phyloP scores from a whole-genome alignment of 2,888 invertebrate species.

The Drosophila anceps region DNA sequence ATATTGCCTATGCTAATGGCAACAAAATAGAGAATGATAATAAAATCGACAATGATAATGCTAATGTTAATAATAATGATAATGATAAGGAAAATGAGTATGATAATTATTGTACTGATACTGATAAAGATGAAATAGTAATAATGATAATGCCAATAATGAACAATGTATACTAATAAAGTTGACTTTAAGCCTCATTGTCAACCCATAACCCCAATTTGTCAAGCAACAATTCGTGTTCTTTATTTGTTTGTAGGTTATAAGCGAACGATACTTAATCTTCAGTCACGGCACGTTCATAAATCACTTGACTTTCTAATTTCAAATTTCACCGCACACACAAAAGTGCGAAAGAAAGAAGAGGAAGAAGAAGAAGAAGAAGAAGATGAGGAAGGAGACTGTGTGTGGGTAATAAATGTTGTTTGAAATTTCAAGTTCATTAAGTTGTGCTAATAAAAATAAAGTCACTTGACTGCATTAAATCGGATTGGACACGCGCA shows the following conservation, averaged over 20 bases:
- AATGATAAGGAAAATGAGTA: neutral
- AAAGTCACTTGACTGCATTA: slow-evolving; percentile 81
- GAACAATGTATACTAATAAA: too few species aligned
- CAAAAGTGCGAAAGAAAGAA: slow-evolving; percentile 22
- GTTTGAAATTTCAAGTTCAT: slow-evolving; percentile 79
- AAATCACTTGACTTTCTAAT: slow-evolving; percentile 79
- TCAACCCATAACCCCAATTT: slow-evolving; percentile 20
- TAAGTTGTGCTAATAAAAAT: slow-evolving; percentile 82
- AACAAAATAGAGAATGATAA: neutral
- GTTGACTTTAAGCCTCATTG: neutral
- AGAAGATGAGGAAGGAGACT: neutral
- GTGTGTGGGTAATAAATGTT: slow-evolving; percentile 71
- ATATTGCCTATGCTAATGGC: too few species aligned
- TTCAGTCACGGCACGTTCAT: slow-evolving; percentile 64
- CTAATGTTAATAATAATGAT: neutral
- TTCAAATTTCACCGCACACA: slow-evolving; percentile 54
- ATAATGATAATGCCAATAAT: neutral
- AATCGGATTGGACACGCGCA: slow-evolving; percentile 84
- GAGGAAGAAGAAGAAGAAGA: neutral
- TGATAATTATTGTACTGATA: neutral
- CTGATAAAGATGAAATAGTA: neutral
- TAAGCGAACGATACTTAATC: slow-evolving; percentile 34
- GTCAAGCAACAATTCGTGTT: slow-evolving; percentile 8
- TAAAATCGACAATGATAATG: neutral
- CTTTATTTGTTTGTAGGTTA: slow-evolving; percentile 2